These are phyloP conservation scores for Myripristis jacobus DNA, from an alignment of 2,797 vertebrate genomes.

Conservation along the genomic window DNA sequence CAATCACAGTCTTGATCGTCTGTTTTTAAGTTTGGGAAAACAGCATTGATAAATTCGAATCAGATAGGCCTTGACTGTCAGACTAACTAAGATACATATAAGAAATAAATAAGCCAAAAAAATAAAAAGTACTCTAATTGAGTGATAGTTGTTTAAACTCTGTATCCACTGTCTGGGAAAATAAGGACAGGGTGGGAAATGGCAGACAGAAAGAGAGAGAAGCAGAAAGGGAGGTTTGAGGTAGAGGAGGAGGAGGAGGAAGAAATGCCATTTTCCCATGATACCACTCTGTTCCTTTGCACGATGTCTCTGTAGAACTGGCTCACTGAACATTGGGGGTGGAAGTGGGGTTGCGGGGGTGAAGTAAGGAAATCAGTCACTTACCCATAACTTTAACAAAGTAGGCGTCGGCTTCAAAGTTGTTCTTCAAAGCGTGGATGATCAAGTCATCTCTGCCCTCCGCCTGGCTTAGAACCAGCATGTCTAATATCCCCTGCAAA, in stretches of 20 bases:
- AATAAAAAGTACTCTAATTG: no score
- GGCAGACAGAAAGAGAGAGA: no score
- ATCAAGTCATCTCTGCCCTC: constrained; percentile 80
- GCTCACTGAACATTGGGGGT: background rate
- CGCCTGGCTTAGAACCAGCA: constrained; percentile 89
- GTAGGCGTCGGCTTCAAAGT: constrained; percentile 97
- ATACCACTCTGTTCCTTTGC: background rate
- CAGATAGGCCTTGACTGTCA: no score
- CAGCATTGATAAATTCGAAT: no score
- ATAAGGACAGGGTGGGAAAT: background rate
- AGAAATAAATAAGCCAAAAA: no score
- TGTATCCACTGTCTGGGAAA: no score
- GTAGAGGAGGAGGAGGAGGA: constrained; percentile 52
- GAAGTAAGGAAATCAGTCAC: constrained; percentile 65
- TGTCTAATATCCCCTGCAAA: constrained; percentile 95
- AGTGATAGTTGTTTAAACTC: no score
- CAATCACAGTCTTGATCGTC: no score
- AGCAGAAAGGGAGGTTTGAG: constrained; percentile 49
- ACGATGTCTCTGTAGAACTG: background rate
- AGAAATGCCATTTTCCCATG: constrained; percentile 14
- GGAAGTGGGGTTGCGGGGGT: background rate
- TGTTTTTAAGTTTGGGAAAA: no score
- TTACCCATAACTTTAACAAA: constrained; percentile 99
- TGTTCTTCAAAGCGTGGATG: constrained; percentile 95
- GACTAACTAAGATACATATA: no score